phyloP scores from a whole-genome alignment of 2,113 vertebrate genomes.

The Boulengeromyrus knoepffleri region DNA sequence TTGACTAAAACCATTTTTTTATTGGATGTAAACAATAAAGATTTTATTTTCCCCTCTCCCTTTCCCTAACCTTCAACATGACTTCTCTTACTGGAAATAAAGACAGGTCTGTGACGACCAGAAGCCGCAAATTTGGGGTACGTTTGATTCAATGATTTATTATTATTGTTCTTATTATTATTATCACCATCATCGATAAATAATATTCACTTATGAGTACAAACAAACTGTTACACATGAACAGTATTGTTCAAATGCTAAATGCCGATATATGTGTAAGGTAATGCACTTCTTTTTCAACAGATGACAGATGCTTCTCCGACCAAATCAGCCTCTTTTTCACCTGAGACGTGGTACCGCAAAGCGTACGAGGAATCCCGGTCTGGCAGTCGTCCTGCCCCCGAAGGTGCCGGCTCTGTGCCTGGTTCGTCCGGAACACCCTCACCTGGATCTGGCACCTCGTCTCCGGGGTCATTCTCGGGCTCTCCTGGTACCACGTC shows the following conservation, averaged over 20 bases:
- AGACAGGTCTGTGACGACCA: constrained; percentile 75
- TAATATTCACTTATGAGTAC: neutral
- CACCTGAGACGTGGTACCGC: constrained; percentile 90
- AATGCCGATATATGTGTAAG: neutral
- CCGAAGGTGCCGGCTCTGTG: constrained; percentile 87
- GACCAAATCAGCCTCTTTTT: constrained; percentile 79
- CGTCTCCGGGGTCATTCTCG: constrained; percentile 85
- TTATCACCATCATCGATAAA: neutral
- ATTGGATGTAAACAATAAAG: constrained; percentile 51
- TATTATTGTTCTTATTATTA: neutral
- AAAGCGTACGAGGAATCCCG: constrained; percentile 85
- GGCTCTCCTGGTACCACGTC: constrained; percentile 84
- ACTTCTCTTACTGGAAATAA: constrained; percentile 92
- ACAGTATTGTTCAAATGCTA: neutral
- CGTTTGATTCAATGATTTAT: constrained; percentile 42
- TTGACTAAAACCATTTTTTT: constrained; percentile 23
- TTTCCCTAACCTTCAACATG: constrained; percentile 69
- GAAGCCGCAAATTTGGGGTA: constrained; percentile 92
- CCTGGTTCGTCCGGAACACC: constrained; percentile 87
- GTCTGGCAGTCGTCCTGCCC: constrained; percentile 68
- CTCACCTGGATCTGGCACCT: constrained; percentile 88
- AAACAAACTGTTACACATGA: neutral
- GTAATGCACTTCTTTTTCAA: neutral
- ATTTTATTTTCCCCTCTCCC: constrained; percentile 31
- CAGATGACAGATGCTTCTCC: constrained; percentile 84